Percentiles rank a stretch among this genome's conserved stretches.
Conservation (phyloP, 2,113 vertebrate species). For the Alectura lathami region DNA sequence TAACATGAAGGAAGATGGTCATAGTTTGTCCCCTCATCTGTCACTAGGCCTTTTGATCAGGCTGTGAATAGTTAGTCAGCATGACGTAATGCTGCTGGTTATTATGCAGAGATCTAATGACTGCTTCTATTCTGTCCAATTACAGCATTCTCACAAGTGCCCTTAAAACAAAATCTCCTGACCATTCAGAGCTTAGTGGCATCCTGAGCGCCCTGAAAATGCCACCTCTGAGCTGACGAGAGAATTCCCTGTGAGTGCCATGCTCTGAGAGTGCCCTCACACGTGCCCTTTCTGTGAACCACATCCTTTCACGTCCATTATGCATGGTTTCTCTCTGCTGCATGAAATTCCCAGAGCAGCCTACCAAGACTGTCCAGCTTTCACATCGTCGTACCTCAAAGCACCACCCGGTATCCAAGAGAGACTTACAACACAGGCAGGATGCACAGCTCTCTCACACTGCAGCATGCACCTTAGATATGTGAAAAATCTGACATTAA, state of each 20-base stretch:
- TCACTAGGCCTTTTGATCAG: slow-evolving; percentile 25
- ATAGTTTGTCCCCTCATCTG: background rate
- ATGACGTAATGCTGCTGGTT: background rate
- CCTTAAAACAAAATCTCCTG: background rate
- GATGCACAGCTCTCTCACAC: background rate
- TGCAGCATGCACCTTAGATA: background rate
- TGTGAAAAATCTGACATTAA: background rate
- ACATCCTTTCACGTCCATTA: slow-evolving; percentile 5
- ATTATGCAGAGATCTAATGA: slow-evolving; percentile 23
- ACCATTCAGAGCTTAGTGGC: background rate
- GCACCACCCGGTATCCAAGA: background rate
- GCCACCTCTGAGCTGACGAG: background rate
- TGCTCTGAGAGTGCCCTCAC: background rate
- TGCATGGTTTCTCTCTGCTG: background rate
- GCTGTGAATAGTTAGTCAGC: slow-evolving; percentile 31
- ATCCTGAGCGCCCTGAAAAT: background rate
- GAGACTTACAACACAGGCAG: background rate
- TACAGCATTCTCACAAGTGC: background rate
- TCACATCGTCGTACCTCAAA: background rate
- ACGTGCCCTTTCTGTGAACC: background rate
- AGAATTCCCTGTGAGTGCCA: background rate
- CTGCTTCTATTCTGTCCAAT: background rate
- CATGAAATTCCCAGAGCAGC: slow-evolving; percentile 9
- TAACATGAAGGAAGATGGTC: background rate
- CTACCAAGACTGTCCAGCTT: background rate